Evolutionary conservation across 2,888 invertebrate genomes (phyloP).

Genomic region (Epistrophe grossulariae): DNA sequence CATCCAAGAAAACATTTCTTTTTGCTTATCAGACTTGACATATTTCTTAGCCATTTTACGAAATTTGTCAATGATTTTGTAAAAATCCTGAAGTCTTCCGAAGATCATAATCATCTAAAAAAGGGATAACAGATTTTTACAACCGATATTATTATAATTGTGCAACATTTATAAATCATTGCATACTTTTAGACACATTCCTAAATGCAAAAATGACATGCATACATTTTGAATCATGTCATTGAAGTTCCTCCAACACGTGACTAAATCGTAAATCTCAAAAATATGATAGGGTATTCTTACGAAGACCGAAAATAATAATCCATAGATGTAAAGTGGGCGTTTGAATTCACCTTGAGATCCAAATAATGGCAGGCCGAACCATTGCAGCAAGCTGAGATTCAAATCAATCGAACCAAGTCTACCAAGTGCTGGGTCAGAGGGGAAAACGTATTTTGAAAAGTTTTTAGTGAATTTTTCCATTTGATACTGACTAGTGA

Average conservation of each 20-base stretch:
- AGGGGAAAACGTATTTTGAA: slow-evolving; percentile 70
- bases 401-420: slow-evolving; percentile 79
- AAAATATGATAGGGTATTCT: slow-evolving; percentile 72
- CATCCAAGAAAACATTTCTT: slow-evolving; percentile 52
- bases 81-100: slow-evolving; percentile 70
- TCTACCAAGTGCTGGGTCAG: slow-evolving; percentile 77
- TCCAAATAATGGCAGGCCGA: slow-evolving; percentile 78
- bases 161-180: neutral
- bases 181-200: slow-evolving; percentile 74
- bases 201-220: slow-evolving; percentile 74
- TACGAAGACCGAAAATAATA: slow-evolving; percentile 37
- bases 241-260: slow-evolving; percentile 71
- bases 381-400: slow-evolving; percentile 78
- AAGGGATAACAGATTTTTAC: neutral
- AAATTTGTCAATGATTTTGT: slow-evolving; percentile 67
- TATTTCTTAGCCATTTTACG: slow-evolving; percentile 68
- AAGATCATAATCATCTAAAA: slow-evolving; percentile 75
- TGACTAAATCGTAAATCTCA: slow-evolving; percentile 75
- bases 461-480: neutral
- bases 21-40: slow-evolving; percentile 73
- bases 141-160: neutral
- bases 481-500: slow-evolving; percentile 2
- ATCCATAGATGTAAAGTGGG: slow-evolving; percentile 65
- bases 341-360: slow-evolving; percentile 75
- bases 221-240: slow-evolving; percentile 76